Percentiles rank a stretch among this genome's conserved stretches.
Evolutionary conservation across 2,113 vertebrate species (phyloP).

Genomic region (Apeltes quadracus): DNA sequence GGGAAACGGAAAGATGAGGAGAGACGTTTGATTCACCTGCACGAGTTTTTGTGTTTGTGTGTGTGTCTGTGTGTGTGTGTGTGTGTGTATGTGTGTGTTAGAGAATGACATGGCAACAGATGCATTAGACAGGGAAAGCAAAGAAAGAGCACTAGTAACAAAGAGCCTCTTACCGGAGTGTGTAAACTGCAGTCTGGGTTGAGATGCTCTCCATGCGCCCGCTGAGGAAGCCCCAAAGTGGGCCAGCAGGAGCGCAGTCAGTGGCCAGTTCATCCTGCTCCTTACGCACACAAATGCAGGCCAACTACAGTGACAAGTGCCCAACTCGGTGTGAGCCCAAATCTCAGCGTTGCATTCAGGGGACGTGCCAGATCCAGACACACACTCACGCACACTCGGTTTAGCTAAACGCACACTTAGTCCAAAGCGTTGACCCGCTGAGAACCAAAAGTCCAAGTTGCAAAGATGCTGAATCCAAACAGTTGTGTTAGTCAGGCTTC

Average conservation of each 20-base stretch:
- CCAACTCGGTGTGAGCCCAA: slow-evolving; percentile 7
- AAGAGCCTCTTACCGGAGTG: slow-evolving; percentile 71
- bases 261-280: slow-evolving; percentile 68
- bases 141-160: slow-evolving; percentile 1
- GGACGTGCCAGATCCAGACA: neutral
- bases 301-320: slow-evolving; percentile 5
- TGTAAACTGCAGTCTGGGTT: slow-evolving; percentile 78
- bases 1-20: neutral
- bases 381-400: neutral
- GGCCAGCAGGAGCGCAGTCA: slow-evolving; percentile 58
- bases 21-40: slow-evolving; percentile 9
- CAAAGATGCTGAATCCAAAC: slow-evolving; percentile 46
- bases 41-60: neutral
- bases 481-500: slow-evolving; percentile 9
- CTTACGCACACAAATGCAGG: slow-evolving; percentile 16
- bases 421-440: slow-evolving; percentile 22
- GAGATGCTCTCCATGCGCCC: slow-evolving; percentile 77
- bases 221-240: slow-evolving; percentile 60
- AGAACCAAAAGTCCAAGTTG: slow-evolving; percentile 27
- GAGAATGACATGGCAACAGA: neutral
- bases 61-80: slow-evolving; percentile 11
- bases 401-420: neutral
- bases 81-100: slow-evolving; percentile 16
- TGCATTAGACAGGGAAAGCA: slow-evolving; percentile 6
- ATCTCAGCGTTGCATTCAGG: slow-evolving; percentile 19